These are phyloP conservation scores for Trichacis sp. DNA, from an alignment of 2,888 invertebrate species.

Conservation along the genomic window DNA sequence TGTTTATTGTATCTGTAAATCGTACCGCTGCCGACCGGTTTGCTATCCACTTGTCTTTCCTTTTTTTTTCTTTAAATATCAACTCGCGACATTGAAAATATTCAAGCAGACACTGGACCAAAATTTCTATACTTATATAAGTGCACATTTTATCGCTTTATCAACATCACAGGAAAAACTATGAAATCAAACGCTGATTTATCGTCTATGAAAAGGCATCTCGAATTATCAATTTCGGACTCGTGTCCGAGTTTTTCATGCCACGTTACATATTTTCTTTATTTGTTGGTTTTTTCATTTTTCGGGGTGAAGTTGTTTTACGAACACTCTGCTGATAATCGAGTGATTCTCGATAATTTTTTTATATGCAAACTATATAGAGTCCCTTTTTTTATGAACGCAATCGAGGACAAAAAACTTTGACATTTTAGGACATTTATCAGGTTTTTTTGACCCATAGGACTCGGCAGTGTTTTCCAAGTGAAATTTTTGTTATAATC, in stretches of 20 bases:
- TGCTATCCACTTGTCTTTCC: slow-evolving; percentile 33
- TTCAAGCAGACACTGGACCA: slow-evolving; percentile 49
- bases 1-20: slow-evolving; percentile 52
- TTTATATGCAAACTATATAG: not conserved
- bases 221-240: slow-evolving; percentile 3
- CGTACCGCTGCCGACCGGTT: slow-evolving; percentile 47
- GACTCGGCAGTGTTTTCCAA: slow-evolving; percentile 5
- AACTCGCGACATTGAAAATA: slow-evolving; percentile 47
- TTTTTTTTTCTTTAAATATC: slow-evolving; percentile 17
- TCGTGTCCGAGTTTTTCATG: not conserved
- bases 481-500: not conserved
- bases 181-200: slow-evolving; percentile 37
- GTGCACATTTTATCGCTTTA: slow-evolving; percentile 51
- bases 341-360: not conserved
- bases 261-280: not conserved
- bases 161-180: slow-evolving; percentile 49
- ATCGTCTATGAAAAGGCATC: slow-evolving; percentile 27
- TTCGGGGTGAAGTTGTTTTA: not conserved
- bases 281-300: not conserved
- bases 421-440: not conserved
- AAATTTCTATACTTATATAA: slow-evolving; percentile 46
- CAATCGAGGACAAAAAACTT: not conserved
- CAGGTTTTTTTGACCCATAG: not conserved
- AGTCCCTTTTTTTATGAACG: not conserved
- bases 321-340: not conserved